Evolutionary conservation across 1,140 invertebrate genomes (phyloP), one percentile per base, ranked within the genome.

Genomic region (Epicauta chinensis): DNA sequence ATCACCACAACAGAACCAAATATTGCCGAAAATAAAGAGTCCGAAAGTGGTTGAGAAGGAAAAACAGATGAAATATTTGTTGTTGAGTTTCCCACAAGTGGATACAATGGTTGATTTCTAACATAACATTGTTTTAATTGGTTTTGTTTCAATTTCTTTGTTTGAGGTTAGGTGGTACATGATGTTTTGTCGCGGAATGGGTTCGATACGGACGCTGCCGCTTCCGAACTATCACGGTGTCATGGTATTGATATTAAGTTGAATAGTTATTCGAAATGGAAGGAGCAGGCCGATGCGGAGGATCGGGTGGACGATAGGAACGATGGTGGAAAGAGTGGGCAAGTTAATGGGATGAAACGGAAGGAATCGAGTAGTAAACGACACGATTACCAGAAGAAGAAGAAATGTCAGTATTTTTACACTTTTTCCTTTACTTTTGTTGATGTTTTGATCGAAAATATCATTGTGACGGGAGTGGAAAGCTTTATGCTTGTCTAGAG

Each of bases 61-160:
- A 41, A 60, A 61, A 29, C 61, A 69, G 46, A 60, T 70, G 58
- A 62, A 61, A 49, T 70, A 64, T 51, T 50, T 70, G 11, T 46
- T 66, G 11, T 59, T 61, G 16, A 60, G 55, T 32, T 70, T 68
- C 53, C 64, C 61, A 11, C 55, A 59, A 35, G 40, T 65, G 31
- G 56, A 66, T 47, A 43, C 61, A 32, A 64, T 63, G 56, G 64
- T 67, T 55, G 50, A 56, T 45, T 9, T 23, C 6, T n/a, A n/a
- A n/a, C n/a, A n/a, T n/a, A n/a, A n/a, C 30, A 32, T 49, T 9
- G 32, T 32, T 14, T 7, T 7, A 29, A 34, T 12, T 9, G 12
- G n/a, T 51, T 41, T 35, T 40, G 39, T 39, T n/a, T 43, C 14
- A 44, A 10, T 35, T 43, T 51, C 17, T 15, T 40, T 12, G 53